Conservation (phyloP, 2,113 vertebrate genomes). For the Litocranius walleri region DNA sequence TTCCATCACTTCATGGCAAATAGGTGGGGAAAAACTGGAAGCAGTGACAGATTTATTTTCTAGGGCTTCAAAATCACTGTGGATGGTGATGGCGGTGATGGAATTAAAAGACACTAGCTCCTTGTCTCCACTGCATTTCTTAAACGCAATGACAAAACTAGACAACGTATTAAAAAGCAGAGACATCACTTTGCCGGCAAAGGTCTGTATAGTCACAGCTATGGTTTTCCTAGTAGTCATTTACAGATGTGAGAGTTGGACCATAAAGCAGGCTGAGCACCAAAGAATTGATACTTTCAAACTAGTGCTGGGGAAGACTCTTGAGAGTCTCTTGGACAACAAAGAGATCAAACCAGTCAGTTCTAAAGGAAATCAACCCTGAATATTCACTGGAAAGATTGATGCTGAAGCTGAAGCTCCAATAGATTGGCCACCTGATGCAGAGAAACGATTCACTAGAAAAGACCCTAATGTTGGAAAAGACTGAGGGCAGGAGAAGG, state of each 20-base stretch:
- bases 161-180: neutral
- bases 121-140: neutral
- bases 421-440: neutral
- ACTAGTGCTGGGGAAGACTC: neutral
- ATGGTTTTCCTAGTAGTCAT: neutral
- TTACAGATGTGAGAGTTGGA: neutral
- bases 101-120: neutral
- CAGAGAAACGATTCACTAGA: neutral
- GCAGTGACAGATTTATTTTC: neutral
- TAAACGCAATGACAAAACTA: neutral
- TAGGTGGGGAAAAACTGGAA: neutral
- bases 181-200: neutral
- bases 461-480: neutral
- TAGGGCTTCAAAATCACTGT: neutral
- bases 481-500: neutral
- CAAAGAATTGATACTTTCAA: neutral
- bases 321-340: neutral
- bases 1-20: neutral
- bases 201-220: neutral
- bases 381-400: neutral
- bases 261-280: neutral
- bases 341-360: neutral
- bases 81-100: neutral
- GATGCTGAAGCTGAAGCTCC: neutral
- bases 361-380: neutral